Evolutionary conservation across 1,140 invertebrate genomes (phyloP).

Genomic region (Temnothorax longispinosus): DNA sequence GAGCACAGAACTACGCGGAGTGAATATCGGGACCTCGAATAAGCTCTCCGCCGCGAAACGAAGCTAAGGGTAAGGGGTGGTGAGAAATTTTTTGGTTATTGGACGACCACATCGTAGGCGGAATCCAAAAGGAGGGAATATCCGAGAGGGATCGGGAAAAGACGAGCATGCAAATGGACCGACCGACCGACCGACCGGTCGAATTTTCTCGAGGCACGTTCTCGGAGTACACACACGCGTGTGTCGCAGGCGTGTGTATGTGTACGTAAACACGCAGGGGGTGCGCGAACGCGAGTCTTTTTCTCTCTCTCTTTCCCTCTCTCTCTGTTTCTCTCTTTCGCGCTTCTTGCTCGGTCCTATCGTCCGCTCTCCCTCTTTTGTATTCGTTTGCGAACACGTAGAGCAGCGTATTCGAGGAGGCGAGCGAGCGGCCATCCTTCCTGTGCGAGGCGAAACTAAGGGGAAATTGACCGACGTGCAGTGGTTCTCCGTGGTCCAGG

Average conservation of each 20-base stretch:
- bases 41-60: neutral
- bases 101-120: constrained; percentile 63
- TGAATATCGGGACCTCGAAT: constrained; percentile 9
- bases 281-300: constrained; percentile 46
- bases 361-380: constrained; percentile 40
- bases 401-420: constrained; percentile 69
- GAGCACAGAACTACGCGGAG: neutral
- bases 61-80: neutral
- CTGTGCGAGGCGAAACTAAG: constrained; percentile 76
- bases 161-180: constrained; percentile 78
- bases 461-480: constrained; percentile 83
- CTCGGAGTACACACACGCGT: constrained; percentile 22
- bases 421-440: constrained; percentile 72
- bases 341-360: neutral
- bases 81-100: constrained; percentile 70
- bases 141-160: constrained; percentile 71
- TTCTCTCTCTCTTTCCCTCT: neutral
- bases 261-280: constrained; percentile 66
- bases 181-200: constrained; percentile 67
- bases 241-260: neutral
- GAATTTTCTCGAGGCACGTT: constrained; percentile 73
- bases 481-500: constrained; percentile 76
- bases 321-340: constrained; percentile 2
- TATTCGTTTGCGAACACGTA: constrained; percentile 71
- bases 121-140: constrained; percentile 69